Evolutionary conservation across 2,797 vertebrate species (phyloP).

Genomic region (Myotis vivesi): DNA sequence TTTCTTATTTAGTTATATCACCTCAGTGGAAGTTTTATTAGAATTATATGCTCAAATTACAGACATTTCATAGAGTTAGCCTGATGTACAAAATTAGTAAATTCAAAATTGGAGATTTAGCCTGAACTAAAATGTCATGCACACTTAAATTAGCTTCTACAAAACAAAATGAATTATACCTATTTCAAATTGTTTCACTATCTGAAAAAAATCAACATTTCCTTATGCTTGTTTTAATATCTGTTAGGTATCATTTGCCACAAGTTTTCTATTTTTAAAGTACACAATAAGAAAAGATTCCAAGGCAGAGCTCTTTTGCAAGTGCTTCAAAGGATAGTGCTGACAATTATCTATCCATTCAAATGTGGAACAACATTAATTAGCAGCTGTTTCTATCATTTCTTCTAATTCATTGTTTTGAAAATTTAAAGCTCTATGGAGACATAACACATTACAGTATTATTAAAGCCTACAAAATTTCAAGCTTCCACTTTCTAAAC

Average conservation of each 20-base stretch:
- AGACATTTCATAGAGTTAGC: background rate
- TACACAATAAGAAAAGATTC: background rate
- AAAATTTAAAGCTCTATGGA: background rate
- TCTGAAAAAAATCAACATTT: background rate
- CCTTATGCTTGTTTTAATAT: background rate
- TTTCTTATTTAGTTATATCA: background rate
- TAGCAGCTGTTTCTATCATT: background rate
- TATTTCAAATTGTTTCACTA: background rate
- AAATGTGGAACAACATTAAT: background rate
- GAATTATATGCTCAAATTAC: background rate
- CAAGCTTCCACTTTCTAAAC: background rate
- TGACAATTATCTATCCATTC: background rate
- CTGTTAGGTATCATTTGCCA: background rate
- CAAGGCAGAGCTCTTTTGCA: background rate
- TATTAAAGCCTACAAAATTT: background rate
- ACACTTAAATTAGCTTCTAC: background rate
- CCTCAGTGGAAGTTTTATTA: background rate
- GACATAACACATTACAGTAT: background rate
- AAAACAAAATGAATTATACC: background rate
- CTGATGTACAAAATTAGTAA: background rate
- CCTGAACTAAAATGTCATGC: background rate
- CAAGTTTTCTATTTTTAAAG: background rate
- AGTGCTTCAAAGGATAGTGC: background rate
- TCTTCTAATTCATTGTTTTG: background rate
- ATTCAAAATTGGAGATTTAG: background rate